Evolutionary conservation across 2,797 vertebrate genomes (phyloP).

Genomic region (Anabacerthia variegaticeps): DNA sequence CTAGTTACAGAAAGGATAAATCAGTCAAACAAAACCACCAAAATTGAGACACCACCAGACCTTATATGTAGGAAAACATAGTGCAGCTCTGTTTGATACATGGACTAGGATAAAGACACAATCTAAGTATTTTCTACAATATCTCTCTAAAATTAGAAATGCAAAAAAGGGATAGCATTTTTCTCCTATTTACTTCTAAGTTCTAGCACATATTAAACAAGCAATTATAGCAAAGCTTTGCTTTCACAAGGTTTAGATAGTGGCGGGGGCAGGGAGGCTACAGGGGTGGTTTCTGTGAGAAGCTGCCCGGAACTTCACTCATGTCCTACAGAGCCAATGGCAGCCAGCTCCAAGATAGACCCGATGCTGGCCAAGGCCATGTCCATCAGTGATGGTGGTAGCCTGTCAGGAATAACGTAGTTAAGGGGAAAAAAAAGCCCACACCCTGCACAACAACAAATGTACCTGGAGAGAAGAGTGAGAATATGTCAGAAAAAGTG

Average conservation of each 20-base stretch:
- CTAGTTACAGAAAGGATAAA: background rate
- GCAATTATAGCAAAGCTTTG: background rate
- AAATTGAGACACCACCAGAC: background rate
- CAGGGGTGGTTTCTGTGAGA: background rate
- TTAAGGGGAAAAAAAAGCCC: background rate
- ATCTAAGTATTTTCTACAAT: background rate
- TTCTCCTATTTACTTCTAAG: background rate
- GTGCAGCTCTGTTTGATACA: background rate
- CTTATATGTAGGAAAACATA: background rate
- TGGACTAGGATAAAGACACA: background rate
- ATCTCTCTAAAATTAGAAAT: background rate
- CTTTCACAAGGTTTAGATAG: background rate
- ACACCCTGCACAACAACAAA: background rate
- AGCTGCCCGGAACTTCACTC: background rate
- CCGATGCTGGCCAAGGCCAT: accelerated
- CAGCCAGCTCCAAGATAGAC: background rate
- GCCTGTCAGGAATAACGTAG: accelerated
- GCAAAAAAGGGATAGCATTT: background rate
- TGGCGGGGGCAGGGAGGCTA: no score
- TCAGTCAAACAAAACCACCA: background rate
- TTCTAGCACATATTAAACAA: background rate
- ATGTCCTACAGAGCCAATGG: background rate
- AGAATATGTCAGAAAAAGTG: background rate
- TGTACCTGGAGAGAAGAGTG: background rate
- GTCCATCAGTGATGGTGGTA: background rate